Evolutionary conservation across 2,797 vertebrate species (phyloP).

Genomic region (Anguilla obscura): DNA sequence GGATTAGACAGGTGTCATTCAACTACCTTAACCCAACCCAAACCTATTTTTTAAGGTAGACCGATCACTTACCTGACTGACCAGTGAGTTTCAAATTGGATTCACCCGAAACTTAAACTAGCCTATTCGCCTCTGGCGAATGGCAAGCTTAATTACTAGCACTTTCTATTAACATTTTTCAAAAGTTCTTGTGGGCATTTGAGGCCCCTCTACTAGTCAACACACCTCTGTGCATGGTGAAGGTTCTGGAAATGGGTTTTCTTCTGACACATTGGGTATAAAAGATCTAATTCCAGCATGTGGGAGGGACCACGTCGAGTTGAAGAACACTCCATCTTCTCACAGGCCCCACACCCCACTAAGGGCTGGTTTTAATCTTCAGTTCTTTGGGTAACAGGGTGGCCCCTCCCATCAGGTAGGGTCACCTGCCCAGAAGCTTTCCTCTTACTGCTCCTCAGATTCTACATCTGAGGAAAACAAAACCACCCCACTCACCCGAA

Average conservation of each 20-base stretch:
- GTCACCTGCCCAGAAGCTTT: slow-evolving; percentile 49
- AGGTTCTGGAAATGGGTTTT: neutral
- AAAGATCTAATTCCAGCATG: neutral
- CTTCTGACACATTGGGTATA: neutral
- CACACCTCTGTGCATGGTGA: neutral
- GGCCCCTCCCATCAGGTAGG: slow-evolving; percentile 45
- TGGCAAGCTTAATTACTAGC: too few relatives aligned
- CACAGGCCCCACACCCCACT: slow-evolving; percentile 41
- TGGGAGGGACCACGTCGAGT: slow-evolving; percentile 2
- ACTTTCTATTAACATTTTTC: too few relatives aligned
- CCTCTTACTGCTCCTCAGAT: slow-evolving; percentile 45
- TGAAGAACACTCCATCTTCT: slow-evolving; percentile 7
- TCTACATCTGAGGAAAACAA: slow-evolving; percentile 52
- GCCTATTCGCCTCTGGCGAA: too few relatives aligned
- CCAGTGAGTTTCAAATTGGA: too few relatives aligned
- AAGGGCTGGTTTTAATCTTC: slow-evolving; percentile 47
- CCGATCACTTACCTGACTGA: too few relatives aligned
- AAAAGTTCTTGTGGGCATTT: too few relatives aligned
- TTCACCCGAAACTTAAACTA: too few relatives aligned
- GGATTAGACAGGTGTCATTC: too few relatives aligned
- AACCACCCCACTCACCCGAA: slow-evolving; percentile 51
- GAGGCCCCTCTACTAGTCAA: too few relatives aligned
- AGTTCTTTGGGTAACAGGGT: slow-evolving; percentile 43
- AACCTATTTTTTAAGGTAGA: too few relatives aligned
- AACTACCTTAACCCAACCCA: too few relatives aligned